Base-by-base conservation (phyloP, 2,888 invertebrate genomes). In the Drosophila quinaria region DNA sequence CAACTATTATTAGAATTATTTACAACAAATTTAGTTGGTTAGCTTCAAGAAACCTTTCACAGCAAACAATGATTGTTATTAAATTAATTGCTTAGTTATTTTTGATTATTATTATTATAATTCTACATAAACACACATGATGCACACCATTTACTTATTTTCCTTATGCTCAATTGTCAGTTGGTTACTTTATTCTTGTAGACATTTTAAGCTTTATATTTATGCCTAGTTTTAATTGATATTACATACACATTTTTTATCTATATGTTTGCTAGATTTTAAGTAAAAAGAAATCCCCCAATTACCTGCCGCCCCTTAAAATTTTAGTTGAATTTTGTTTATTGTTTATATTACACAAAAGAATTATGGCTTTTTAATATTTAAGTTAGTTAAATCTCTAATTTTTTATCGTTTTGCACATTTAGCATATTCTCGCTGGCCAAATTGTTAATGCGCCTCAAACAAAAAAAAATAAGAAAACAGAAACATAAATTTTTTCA, bases 81-180 rank as follows among this genome's bases (percentile, higher is more conserved):
- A 84, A 84, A 78, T 55, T 69, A 70, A 71, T 44, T 66, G 68
- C 39, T 74, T 58, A 78, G 63, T 79, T 76, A 67, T 31, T 17
- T 56, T 41, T 19, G 44, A 56, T 64, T 31, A 35, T 37, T 39
- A 60, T 54, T 52, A 59, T 6, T n/a, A n/a, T n/a, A n/a, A n/a
- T n/a, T n/a, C n/a, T n/a, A n/a, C n/a, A n/a, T n/a, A n/a, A 25
- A 52, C 56, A 59, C 52, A 54, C 25, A 61, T 64, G 70, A 82
- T 82, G 87, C 83, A 88, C 87, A 82, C 65, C 69, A 84, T 78
- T 81, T 87, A 84, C 84, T 87, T 89, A 89, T 84, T 84, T 52
- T 84, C 87, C 87, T 74, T 78, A 74, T 41, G 81, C 78, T 77
- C 78, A 80, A 71, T 62, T 62, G 50, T 60, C 44, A 51, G 46